Conservation (phyloP, 2,888 invertebrate species). For the Epinotia demarniana region DNA sequence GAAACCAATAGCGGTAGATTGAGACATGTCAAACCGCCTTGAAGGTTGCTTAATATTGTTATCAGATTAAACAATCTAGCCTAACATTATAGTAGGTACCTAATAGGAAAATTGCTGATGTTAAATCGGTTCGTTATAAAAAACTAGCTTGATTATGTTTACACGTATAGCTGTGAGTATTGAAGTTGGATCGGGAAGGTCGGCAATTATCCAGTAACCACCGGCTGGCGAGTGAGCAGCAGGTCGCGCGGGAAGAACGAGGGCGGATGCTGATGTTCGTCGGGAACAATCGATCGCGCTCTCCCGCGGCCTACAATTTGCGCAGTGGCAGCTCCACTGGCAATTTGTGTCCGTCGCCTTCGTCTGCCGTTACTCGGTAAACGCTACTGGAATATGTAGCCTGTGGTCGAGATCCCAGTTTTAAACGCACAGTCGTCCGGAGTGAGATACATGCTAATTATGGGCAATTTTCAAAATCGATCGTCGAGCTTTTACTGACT, state of each 20-base stretch:
- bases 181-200: constrained; percentile 31
- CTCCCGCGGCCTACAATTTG: constrained; percentile 72
- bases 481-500: constrained; percentile 77
- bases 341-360: constrained; percentile 82
- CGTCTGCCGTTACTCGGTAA: constrained; percentile 80
- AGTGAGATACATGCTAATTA: constrained; percentile 83
- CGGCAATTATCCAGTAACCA: constrained; percentile 39
- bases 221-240: constrained; percentile 24
- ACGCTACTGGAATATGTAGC: constrained; percentile 83
- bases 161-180: constrained; percentile 6
- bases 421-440: constrained; percentile 77
- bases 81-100: neutral
- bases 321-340: constrained; percentile 77
- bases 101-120: constrained; percentile 4
- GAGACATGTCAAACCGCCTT: constrained; percentile 41
- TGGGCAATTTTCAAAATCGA: constrained; percentile 84
- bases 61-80: constrained; percentile 25
- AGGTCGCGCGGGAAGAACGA: constrained; percentile 34
- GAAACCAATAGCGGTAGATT: constrained; percentile 45
- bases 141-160: constrained; percentile 3
- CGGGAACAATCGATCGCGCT: constrained; percentile 72
- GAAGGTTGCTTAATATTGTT: constrained; percentile 34
- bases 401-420: constrained; percentile 78
- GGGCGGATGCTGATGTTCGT: constrained; percentile 36
- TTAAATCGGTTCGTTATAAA: neutral